Base-by-base conservation (phyloP, 2,113 vertebrate genomes). In the Rhinoderma darwinii region DNA sequence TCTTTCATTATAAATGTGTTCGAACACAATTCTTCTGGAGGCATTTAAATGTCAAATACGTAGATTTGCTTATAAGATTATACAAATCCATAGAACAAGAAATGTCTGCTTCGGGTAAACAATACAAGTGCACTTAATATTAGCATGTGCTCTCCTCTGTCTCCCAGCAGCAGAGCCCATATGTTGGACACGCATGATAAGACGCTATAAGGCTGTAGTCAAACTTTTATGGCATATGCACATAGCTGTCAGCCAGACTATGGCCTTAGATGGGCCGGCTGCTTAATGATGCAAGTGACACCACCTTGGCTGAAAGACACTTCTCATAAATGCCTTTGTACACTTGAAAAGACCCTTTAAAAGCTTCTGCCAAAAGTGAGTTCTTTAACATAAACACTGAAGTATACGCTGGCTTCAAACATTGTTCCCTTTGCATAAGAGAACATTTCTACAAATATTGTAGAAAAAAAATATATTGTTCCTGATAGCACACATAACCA, bases 201-300 rank as follows among this genome's bases (percentile, higher is more conserved):
- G 84, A 77, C 77, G 84, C 61, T 85, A 85, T 85, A 77, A 63
- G 84, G 56, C 78, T 63, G 73, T 76, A 76, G 44, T 84, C 83
- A 43, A 84, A 84, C 83, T 76, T 84, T 83, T 84, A 63, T 84
- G 83, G 83, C 72, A 77, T 27, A 37, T 77, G 54, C 15, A 41
- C 73, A 61, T 54, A 80, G 75, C 84, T 79, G 84, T 86, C 84
- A 86, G 56, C 61, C 84, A 86, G 77, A 54, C 32, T 72, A 37
- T 80, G 84, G 76, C 75, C 59, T 86, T 70, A 80, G 84, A 72
- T 80, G 77, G 61, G 63, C 61, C 80, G 76, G 44, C 76, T 54
- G 77, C 61, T 80, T 86, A 86, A 86, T 86, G 84, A 86, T 80
- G 76, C 84, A 80, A 72, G 84, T 86, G 84, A 86, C 84, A 86